Percentiles rank a stretch among this genome's conserved stretches.
These are phyloP conservation scores for Cremastinae sp. DNA, from an alignment of 2,888 invertebrate genomes.

Conservation along the genomic window DNA sequence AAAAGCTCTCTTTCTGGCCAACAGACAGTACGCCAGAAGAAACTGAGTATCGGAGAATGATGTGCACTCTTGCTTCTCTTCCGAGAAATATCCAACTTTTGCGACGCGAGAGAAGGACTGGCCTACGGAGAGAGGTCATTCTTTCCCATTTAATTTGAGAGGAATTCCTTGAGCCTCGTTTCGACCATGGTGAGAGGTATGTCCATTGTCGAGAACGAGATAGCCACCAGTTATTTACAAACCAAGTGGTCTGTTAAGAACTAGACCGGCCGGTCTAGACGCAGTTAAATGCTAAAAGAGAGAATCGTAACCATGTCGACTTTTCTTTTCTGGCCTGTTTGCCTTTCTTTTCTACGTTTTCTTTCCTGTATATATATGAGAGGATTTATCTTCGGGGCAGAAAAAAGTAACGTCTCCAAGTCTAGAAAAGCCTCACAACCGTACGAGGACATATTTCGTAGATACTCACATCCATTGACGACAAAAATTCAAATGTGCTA, in stretches of 20 bases:
- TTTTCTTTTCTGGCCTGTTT: slow-evolving; percentile 58
- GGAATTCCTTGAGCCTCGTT: slow-evolving; percentile 40
- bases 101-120: slow-evolving; percentile 21
- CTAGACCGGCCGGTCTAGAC: slow-evolving; percentile 65
- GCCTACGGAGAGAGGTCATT: slow-evolving; percentile 38
- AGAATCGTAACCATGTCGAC: slow-evolving; percentile 49
- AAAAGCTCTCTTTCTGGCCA: slow-evolving; percentile 29
- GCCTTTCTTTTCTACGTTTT: background rate
- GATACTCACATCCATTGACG: too few species aligned
- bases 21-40: background rate
- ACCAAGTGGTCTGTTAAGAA: slow-evolving; percentile 66
- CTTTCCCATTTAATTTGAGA: slow-evolving; percentile 59
- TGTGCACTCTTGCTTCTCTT: slow-evolving; percentile 17
- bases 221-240: slow-evolving; percentile 64
- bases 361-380: background rate
- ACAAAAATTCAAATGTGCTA: too few species aligned
- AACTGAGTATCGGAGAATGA: slow-evolving; percentile 19
- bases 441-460: too few species aligned
- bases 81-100: slow-evolving; percentile 38
- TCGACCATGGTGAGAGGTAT: slow-evolving; percentile 3
- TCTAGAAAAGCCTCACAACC: too few species aligned
- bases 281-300: slow-evolving; percentile 63
- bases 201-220: slow-evolving; percentile 58
- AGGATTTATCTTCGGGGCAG: background rate
- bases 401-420: too few species aligned